phyloP scores from a whole-genome alignment of 1,140 invertebrate species.

The Drosophila melanica region DNA sequence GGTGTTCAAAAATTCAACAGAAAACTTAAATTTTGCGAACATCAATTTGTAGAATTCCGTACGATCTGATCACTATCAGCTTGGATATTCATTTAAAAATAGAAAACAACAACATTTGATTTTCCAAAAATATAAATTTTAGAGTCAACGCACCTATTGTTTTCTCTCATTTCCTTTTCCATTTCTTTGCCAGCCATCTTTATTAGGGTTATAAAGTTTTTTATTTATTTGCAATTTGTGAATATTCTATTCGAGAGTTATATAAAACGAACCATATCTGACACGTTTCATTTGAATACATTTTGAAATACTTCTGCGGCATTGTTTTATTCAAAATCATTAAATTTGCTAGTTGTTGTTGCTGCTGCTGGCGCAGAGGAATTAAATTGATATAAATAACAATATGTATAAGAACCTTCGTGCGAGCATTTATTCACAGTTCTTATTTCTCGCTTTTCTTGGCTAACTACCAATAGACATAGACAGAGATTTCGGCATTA shows the following conservation, averaged over 20 bases:
- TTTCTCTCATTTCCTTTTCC: too few relatives aligned
- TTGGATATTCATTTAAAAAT: too few relatives aligned
- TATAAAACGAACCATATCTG: neutral
- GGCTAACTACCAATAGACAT: slow-evolving; percentile 70
- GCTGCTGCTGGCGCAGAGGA: slow-evolving; percentile 7
- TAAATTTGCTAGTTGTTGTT: slow-evolving; percentile 12
- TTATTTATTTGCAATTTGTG: too few relatives aligned
- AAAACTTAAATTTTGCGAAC: too few relatives aligned
- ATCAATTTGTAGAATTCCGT: too few relatives aligned
- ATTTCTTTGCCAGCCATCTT: too few relatives aligned
- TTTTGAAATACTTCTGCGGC: neutral
- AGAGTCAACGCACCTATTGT: too few relatives aligned
- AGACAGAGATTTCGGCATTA: slow-evolving; percentile 65
- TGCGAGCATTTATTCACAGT: slow-evolving; percentile 6
- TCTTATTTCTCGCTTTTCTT: slow-evolving; percentile 40
- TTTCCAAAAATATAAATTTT: too few relatives aligned
- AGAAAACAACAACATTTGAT: too few relatives aligned
- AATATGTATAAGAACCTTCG: slow-evolving; percentile 24
- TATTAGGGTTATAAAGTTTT: too few relatives aligned
- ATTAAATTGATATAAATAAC: slow-evolving; percentile 21
- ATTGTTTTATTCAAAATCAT: slow-evolving; percentile 15
- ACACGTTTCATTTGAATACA: neutral
- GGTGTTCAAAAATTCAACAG: too few relatives aligned
- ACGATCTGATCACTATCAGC: too few relatives aligned
- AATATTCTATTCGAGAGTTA: neutral